Conservation (phyloP, 2,113 vertebrate genomes). For the Lanius ludovicianus region DNA sequence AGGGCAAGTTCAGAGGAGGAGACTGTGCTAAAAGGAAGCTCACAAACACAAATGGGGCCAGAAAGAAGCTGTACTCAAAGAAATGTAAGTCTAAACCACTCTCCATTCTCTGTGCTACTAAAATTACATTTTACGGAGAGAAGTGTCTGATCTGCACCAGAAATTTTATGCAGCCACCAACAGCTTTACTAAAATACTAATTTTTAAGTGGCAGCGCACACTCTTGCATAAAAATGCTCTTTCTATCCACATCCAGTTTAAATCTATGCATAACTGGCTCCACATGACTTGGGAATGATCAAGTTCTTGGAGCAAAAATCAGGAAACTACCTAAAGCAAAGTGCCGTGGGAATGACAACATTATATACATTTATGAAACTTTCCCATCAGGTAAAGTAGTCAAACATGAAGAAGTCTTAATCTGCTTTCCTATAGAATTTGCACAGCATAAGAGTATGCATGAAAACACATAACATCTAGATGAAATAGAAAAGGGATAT, state of each 20-base stretch:
- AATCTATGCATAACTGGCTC: background rate
- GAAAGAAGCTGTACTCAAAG: background rate
- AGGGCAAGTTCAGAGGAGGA: background rate
- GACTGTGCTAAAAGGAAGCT: background rate
- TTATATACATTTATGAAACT: background rate
- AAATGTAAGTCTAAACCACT: background rate
- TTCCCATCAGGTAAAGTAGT: background rate
- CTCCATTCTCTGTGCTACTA: background rate
- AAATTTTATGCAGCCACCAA: background rate
- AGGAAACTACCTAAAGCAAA: background rate
- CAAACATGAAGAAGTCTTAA: background rate
- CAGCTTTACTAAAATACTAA: background rate
- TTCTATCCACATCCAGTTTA: background rate
- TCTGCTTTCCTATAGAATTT: background rate
- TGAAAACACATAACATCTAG: background rate
- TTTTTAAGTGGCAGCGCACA: background rate
- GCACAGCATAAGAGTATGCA: background rate
- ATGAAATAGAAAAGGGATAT: background rate
- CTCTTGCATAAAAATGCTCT: background rate
- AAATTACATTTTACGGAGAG: background rate
- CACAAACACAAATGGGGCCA: background rate
- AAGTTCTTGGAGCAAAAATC: background rate
- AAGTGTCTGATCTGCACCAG: background rate
- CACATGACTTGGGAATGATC: background rate
- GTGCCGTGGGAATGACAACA: background rate